A percentile compares a stretch with the other conserved stretches of the same genome.
Evolutionary conservation across 2,888 invertebrate species (phyloP).

Genomic region (Pammene fasciana): DNA sequence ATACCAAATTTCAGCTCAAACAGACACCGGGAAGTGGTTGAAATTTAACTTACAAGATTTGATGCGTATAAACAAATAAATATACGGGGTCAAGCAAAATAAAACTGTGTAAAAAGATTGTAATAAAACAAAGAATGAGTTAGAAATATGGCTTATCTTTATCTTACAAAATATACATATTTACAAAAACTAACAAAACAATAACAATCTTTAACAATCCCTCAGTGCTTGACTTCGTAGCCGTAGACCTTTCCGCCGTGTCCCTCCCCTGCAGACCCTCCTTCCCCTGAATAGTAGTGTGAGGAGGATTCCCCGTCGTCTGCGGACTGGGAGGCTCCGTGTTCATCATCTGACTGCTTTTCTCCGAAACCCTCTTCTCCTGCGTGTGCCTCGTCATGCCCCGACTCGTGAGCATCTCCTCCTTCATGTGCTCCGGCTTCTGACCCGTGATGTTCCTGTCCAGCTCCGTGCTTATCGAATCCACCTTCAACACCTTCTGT

Average conservation of each 20-base stretch:
- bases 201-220: conserved; percentile 57
- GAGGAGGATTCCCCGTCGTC: conserved; percentile 78
- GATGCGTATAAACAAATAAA: too few species aligned
- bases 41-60: too few species aligned
- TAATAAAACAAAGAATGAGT: conserved; percentile 24
- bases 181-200: conserved; percentile 70
- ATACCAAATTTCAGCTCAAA: too few species aligned
- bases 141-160: conserved; percentile 62
- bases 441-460: conserved; percentile 78
- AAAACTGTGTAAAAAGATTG: too few species aligned
- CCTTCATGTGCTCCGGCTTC: conserved; percentile 79
- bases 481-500: conserved; percentile 84
- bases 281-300: conserved; percentile 77
- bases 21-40: too few species aligned
- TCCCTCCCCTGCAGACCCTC: conserved; percentile 65
- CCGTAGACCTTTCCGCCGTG: conserved; percentile 73
- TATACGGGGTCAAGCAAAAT: too few species aligned
- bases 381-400: conserved; percentile 71
- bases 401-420: conserved; percentile 81
- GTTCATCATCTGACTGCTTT: conserved; percentile 73
- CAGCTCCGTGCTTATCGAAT: conserved; percentile 83
- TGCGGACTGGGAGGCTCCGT: conserved; percentile 76
- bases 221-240: conserved; percentile 70
- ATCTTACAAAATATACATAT: conserved; percentile 71
- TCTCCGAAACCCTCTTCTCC: conserved; percentile 80